phyloP scores from a whole-genome alignment of 1,140 invertebrate genomes.

The Babylonia areolata region DNA sequence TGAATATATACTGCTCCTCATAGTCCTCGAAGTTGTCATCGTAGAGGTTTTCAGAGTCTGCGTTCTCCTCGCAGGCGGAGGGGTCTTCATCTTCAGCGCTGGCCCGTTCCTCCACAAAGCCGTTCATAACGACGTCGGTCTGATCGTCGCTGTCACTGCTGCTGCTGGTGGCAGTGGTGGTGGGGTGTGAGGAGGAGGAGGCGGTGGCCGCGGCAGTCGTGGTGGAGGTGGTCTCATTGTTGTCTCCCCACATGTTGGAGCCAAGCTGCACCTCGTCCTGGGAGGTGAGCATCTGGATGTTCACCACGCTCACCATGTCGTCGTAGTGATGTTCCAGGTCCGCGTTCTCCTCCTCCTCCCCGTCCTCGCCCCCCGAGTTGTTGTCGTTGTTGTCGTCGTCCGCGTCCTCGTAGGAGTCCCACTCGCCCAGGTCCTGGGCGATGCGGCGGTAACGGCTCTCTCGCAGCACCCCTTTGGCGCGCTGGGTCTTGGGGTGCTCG shows the following conservation, averaged over 20 bases:
- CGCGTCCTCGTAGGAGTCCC: constrained; percentile 56
- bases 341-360: constrained; percentile 64
- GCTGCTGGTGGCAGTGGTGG: background rate
- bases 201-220: background rate
- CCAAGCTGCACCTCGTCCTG: constrained; percentile 32
- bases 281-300: constrained; percentile 45
- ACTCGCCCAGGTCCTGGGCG: constrained; percentile 68
- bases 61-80: constrained; percentile 59
- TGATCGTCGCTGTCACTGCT: constrained; percentile 38
- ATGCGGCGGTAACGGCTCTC: constrained; percentile 70
- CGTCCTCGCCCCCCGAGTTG: constrained; percentile 54
- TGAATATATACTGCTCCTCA: constrained; percentile 69
- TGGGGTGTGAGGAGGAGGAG: too few relatives aligned
- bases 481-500: constrained; percentile 72
- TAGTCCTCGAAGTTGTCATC: constrained; percentile 72
- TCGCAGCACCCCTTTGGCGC: constrained; percentile 71
- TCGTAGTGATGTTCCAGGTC: constrained; percentile 69
- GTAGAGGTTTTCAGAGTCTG: constrained; percentile 71
- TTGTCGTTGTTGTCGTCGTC: constrained; percentile 56
- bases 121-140: constrained; percentile 57
- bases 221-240: constrained; percentile 1
- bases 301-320: constrained; percentile 51
- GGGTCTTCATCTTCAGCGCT: constrained; percentile 42
- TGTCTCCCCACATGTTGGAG: constrained; percentile 27
- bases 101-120: constrained; percentile 49